Base-by-base conservation (phyloP, 2,888 invertebrate genomes). In the Eumacrocentrus americanus region DNA sequence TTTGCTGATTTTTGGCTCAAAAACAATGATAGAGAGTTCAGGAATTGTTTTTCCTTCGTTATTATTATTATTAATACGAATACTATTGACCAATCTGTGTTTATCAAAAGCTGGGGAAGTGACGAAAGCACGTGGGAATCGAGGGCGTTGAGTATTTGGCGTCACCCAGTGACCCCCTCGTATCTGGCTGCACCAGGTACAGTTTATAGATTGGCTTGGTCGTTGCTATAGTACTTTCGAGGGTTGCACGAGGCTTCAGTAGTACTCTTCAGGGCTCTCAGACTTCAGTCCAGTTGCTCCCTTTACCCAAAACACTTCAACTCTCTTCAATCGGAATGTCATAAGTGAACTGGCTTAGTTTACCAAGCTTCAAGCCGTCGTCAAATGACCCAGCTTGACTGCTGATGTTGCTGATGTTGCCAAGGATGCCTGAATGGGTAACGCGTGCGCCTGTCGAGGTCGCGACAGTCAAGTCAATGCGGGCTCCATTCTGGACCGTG, bases 401-500 rank as follows among this genome's bases (percentile, higher is more conserved):
- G 11, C 35, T 37, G 11, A 52, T 52, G 35, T 51, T 34, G 4
- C 7, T 29, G 29, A 29, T 29, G 9, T 29, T 29, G 4, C 29
- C 29, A 29, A 69, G 68, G 63, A 73, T 72, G 74, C 70, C 69
- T 76, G 76, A 76, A 81, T 81, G 80, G 80, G 80, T 77, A 75
- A 78, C 65, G 70, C 70, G 60, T 80, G 77, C 68, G 77, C 79
- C 63, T 77, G 76, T 66, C 76, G 78, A 67, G 77, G 78, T 68
- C 80, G 80, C 57, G 77, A 68, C 58, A 77, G 75, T 70, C 77
- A 78, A 69, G 72, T 79, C 58, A 79, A 81, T 56, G 86, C 87
- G 42, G 92, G 94, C 55, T 91, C 92, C 35, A 94, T 94, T 62
- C 86, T 95, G 72, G 95, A 95, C 79, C 85, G 93, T 47, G 94